Conservation (phyloP, 2,113 vertebrate genomes). For the Scopus umbretta region DNA sequence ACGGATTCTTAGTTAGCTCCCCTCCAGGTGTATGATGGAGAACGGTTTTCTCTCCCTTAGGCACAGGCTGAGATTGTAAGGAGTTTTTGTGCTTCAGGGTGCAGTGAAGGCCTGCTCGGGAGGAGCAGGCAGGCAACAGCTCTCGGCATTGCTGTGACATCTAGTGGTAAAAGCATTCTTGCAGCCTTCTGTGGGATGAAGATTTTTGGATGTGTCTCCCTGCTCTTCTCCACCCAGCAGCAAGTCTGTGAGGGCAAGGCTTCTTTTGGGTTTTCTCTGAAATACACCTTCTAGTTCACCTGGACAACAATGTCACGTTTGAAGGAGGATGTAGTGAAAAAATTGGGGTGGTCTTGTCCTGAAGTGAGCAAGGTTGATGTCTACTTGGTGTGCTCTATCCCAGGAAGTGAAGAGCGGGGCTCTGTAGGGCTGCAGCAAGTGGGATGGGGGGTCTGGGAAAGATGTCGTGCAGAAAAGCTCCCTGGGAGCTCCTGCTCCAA, state of each 20-base stretch:
- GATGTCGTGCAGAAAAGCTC: background rate
- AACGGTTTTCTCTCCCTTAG: background rate
- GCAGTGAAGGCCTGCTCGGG: background rate
- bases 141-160: constrained; percentile 42
- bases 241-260: fast-evolving
- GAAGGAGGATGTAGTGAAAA: background rate
- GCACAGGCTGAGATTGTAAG: background rate
- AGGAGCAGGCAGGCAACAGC: background rate
- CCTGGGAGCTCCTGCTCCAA: background rate
- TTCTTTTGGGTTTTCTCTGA: background rate
- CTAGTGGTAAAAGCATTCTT: constrained; percentile 31
- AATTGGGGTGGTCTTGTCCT: background rate
- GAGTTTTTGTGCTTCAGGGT: background rate
- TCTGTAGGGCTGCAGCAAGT: background rate
- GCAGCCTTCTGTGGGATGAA: background rate
- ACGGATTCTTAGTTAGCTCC: no score
- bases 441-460: background rate
- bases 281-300: background rate
- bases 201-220: background rate
- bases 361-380: background rate
- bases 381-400: background rate
- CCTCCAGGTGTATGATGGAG: background rate
- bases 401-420: background rate
- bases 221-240: background rate
- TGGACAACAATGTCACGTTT: background rate